Percentiles rank a stretch among this genome's conserved stretches.
These are phyloP conservation scores for Myotis planiceps DNA, from an alignment of 2,797 vertebrate genomes.

Conservation along the genomic window DNA sequence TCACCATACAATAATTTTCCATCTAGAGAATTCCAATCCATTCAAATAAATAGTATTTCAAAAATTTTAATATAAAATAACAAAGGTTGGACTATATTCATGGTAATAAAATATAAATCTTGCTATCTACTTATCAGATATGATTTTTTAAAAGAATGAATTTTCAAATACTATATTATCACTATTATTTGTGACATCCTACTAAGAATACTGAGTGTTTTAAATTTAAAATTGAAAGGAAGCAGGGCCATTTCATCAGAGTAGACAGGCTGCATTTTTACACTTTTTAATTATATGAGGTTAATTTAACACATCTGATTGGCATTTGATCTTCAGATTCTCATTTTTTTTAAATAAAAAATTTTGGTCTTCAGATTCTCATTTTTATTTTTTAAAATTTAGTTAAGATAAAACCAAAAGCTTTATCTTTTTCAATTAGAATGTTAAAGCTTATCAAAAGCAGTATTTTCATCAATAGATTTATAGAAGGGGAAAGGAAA, in stretches of 20 bases:
- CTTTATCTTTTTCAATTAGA: constrained; percentile 55
- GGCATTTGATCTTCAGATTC: not conserved
- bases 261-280: not conserved
- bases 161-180: not conserved
- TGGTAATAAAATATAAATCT: not conserved
- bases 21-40: not conserved
- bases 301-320: not conserved
- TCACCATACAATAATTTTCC: not conserved
- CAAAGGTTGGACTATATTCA: constrained; percentile 10
- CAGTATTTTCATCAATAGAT: constrained; percentile 33
- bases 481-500: constrained; percentile 5
- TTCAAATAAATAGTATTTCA: constrained; percentile 23
- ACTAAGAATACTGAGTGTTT: not conserved
- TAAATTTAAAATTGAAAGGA: not conserved
- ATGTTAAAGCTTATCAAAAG: constrained; percentile 30
- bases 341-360: constrained; percentile 37
- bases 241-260: not conserved
- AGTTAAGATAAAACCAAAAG: constrained; percentile 17
- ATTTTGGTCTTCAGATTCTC: constrained; percentile 4
- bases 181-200: not conserved
- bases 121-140: not conserved
- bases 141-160: constrained; percentile 10
- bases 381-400: constrained; percentile 51
- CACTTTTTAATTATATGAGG: not conserved
- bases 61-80: not conserved